A percentile compares a stretch with the other conserved stretches of the same genome.
phyloP scores from a whole-genome alignment of 2,888 invertebrate species.

The Phrixothrix hirtus region DNA sequence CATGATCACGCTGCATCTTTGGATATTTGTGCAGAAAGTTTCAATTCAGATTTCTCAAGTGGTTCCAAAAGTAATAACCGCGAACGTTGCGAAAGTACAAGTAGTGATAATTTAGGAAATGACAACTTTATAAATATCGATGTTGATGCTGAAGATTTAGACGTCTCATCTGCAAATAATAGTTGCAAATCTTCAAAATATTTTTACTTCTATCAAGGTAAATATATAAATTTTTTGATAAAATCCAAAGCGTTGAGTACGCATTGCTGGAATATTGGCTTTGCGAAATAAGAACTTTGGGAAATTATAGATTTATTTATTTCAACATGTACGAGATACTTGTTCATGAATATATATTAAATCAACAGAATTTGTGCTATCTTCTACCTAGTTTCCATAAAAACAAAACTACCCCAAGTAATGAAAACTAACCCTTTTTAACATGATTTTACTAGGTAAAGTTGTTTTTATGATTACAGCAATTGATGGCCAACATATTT shows the following conservation, averaged over 20 bases:
- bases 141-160: conserved; percentile 52
- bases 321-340: no score
- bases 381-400: no score
- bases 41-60: not conserved
- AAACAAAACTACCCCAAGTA: no score
- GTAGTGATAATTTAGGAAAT: conserved; percentile 41
- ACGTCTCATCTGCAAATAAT: conserved; percentile 38
- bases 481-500: conserved; percentile 89
- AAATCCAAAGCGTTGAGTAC: conserved; percentile 44
- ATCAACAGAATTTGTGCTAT: no score
- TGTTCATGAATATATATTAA: no score
- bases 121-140: conserved; percentile 29
- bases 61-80: not conserved
- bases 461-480: conserved; percentile 62
- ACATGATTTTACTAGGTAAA: conserved; percentile 27
- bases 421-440: not conserved
- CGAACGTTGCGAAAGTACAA: conserved; percentile 43
- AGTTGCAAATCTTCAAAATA: conserved; percentile 53
- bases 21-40: not conserved
- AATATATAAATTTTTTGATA: conserved; percentile 1
- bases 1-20: conserved; percentile 53
- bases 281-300: conserved; percentile 40
- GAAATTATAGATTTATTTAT: conserved; percentile 25
- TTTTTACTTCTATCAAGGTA: conserved; percentile 38
- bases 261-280: conserved; percentile 28